These are phyloP conservation scores for Matsumyia berberina DNA, from an alignment of 2,888 invertebrate genomes.

Conservation along the genomic window DNA sequence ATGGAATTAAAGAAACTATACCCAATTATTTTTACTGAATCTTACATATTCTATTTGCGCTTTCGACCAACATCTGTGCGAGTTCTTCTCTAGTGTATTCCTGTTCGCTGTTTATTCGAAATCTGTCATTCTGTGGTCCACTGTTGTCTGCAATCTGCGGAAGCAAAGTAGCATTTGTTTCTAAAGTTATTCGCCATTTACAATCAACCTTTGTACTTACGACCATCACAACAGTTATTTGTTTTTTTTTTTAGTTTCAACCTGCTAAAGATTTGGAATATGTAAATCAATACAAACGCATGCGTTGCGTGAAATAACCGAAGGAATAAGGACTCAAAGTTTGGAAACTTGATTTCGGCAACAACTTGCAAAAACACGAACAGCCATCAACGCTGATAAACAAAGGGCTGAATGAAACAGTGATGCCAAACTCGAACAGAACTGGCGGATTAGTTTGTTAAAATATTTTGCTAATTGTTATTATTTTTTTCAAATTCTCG, in stretches of 20 bases:
- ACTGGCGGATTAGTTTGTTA: no score
- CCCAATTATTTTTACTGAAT: neutral
- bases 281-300: neutral
- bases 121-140: neutral
- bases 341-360: neutral
- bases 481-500: no score
- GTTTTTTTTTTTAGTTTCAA: neutral
- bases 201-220: slow-evolving; percentile 39
- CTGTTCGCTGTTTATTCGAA: slow-evolving; percentile 37
- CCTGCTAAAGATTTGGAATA: neutral
- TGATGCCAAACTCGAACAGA: slow-evolving; percentile 24
- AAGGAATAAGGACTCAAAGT: neutral
- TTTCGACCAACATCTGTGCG: slow-evolving; percentile 53
- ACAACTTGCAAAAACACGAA: neutral
- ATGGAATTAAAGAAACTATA: neutral
- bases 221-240: slow-evolving; percentile 20
- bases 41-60: slow-evolving; percentile 58
- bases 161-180: neutral
- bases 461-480: neutral
- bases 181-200: neutral
- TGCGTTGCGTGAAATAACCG: neutral
- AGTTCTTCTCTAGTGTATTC: slow-evolving; percentile 66
- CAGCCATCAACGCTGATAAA: slow-evolving; percentile 14
- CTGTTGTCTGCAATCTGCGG: slow-evolving; percentile 1
- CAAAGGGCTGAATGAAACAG: slow-evolving; percentile 32